Conservation (phyloP, 2,888 invertebrate species). For the Cheilosia vulpina region DNA sequence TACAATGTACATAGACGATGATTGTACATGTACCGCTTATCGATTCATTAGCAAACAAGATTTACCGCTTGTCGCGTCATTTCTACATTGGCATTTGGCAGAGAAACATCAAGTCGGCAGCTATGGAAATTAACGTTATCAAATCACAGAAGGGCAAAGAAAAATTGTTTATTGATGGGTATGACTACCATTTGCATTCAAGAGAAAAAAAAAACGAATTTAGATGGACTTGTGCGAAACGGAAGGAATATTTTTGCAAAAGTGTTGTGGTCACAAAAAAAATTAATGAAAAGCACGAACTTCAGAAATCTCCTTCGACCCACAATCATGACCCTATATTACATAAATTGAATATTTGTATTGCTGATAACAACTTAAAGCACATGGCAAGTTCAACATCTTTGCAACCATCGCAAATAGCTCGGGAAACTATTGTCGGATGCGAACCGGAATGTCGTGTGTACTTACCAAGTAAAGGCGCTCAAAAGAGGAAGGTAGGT, state of each 20-base stretch:
- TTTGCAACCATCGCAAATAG: conserved; percentile 29
- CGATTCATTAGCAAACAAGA: no score
- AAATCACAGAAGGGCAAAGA: no score
- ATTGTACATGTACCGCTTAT: no score
- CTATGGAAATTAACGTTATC: no score
- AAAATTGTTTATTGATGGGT: no score
- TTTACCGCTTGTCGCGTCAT: no score
- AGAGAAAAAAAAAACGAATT: background rate
- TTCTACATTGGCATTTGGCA: no score
- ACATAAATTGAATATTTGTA: conserved; percentile 20
- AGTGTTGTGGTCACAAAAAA: conserved; percentile 25
- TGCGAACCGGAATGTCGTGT: conserved; percentile 13
- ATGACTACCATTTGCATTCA: no score
- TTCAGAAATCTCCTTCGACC: conserved; percentile 23
- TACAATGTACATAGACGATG: no score
- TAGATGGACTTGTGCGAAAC: background rate
- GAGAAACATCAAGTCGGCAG: accelerated
- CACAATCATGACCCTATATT: conserved; percentile 14
- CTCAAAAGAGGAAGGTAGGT: conserved; percentile 4
- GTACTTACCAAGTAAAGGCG: conserved; percentile 23
- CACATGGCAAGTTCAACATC: conserved; percentile 35
- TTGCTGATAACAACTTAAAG: conserved; percentile 22
- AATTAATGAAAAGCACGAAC: conserved; percentile 24
- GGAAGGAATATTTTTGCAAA: conserved; percentile 11
- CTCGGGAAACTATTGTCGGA: conserved; percentile 10